phyloP scores from a whole-genome alignment of 2,113 vertebrate species.

The Anthoscopus minutus region DNA sequence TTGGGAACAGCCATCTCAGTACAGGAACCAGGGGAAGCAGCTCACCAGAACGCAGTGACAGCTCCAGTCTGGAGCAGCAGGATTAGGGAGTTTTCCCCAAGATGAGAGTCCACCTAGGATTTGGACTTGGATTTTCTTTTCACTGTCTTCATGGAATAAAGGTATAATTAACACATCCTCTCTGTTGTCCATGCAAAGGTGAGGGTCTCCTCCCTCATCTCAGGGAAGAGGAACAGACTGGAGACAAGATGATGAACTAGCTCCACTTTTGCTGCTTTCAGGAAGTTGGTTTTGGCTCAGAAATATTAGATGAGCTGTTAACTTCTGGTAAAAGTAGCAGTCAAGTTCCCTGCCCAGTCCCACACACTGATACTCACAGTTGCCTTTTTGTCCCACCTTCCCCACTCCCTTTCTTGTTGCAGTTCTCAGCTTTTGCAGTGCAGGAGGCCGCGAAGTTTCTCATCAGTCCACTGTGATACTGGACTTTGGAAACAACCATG shows the following conservation, averaged over 20 bases:
- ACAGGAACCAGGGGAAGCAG: neutral
- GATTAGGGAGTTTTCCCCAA: neutral
- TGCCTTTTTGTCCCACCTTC: neutral
- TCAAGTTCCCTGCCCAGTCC: neutral
- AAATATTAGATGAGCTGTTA: neutral
- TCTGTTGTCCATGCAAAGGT: neutral
- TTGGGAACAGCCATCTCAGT: neutral
- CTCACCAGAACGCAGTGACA: neutral
- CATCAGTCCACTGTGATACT: neutral
- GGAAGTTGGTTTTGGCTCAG: neutral
- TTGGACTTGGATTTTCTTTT: neutral
- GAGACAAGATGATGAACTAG: neutral
- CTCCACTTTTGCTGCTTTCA: neutral
- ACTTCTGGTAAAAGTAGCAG: neutral
- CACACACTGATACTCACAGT: neutral
- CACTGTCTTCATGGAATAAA: neutral
- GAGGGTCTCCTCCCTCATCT: neutral
- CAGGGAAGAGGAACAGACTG: neutral
- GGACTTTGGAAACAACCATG: neutral
- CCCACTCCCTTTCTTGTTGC: neutral
- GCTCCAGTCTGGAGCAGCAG: accelerated
- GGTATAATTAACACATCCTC: neutral
- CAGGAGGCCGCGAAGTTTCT: neutral
- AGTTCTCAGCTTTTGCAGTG: neutral
- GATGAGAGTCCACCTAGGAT: neutral